Percentiles rank a stretch among this genome's conserved stretches.
Evolutionary conservation across 2,888 invertebrate species (phyloP).

Genomic region (Agrypnus murinus): DNA sequence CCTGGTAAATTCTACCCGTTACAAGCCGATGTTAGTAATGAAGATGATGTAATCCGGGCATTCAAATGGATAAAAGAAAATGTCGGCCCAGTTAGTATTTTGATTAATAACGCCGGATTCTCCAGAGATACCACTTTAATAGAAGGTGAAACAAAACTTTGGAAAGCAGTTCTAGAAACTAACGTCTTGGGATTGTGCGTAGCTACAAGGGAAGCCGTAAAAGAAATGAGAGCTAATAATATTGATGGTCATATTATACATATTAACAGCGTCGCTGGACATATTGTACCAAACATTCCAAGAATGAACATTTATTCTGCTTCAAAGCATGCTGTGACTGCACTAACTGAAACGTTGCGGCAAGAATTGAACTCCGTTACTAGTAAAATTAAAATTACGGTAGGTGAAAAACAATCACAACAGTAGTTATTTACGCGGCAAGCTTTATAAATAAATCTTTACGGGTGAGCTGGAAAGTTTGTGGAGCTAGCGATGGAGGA

Average conservation of each 20-base stretch:
- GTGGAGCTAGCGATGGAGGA: no score
- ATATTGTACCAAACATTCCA: background rate
- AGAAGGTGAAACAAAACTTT: constrained; percentile 53
- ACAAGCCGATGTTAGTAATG: constrained; percentile 43
- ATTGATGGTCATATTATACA: constrained; percentile 45
- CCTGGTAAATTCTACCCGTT: constrained; percentile 38
- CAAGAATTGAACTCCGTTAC: background rate
- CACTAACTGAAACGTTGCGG: background rate
- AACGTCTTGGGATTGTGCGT: constrained; percentile 54
- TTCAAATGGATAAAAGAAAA: constrained; percentile 50
- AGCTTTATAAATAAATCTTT: no score
- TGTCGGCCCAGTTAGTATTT: constrained; percentile 50
- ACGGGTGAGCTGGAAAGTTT: no score
- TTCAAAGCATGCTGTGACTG: constrained; percentile 15
- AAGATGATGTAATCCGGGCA: constrained; percentile 44
- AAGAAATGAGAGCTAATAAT: constrained; percentile 52
- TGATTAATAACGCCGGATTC: constrained; percentile 54
- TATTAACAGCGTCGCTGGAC: constrained; percentile 11
- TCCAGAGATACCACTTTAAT: constrained; percentile 36
- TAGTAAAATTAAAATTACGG: constrained; percentile 3
- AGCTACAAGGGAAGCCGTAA: constrained; percentile 53
- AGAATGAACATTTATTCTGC: constrained; percentile 1
- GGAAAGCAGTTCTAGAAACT: constrained; percentile 57
- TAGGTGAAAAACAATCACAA: background rate
- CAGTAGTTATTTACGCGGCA: no score